Percentiles rank a stretch among this genome's conserved stretches.
Conservation (phyloP, 2,797 vertebrate genomes). For the Sciurus vulgaris region DNA sequence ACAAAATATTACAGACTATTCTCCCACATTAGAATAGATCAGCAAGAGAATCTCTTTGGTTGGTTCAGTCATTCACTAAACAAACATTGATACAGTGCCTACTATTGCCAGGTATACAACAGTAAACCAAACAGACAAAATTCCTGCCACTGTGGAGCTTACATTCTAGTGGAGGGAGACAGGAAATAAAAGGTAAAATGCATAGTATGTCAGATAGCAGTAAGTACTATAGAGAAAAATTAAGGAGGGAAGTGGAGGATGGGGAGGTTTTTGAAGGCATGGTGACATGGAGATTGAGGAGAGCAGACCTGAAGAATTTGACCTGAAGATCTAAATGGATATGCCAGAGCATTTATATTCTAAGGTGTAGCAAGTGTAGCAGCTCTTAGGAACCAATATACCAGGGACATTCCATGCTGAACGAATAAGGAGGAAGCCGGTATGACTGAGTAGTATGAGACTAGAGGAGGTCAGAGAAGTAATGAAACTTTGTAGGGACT, state of each 20-base stretch:
- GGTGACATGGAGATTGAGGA: background rate
- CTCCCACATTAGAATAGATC: slow-evolving; percentile 2
- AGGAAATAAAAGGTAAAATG: background rate
- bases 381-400: background rate
- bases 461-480: background rate
- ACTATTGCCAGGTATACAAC: background rate
- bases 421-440: background rate
- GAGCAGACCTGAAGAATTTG: background rate
- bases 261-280: background rate
- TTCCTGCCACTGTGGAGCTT: background rate
- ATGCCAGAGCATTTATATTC: background rate
- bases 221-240: slow-evolving; percentile 34
- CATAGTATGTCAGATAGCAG: background rate
- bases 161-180: background rate
- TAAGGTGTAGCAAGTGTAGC: background rate
- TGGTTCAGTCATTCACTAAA: slow-evolving; percentile 31
- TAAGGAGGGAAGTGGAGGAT: background rate
- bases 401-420: background rate
- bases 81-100: background rate
- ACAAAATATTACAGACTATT: slow-evolving; percentile 1
- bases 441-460: background rate
- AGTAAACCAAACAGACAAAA: slow-evolving; percentile 1
- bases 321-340: background rate
- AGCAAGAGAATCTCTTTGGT: slow-evolving; percentile 2
- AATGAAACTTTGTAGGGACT: background rate